These are phyloP conservation scores for Macaria notata DNA, from an alignment of 2,888 invertebrate species.

Conservation along the genomic window DNA sequence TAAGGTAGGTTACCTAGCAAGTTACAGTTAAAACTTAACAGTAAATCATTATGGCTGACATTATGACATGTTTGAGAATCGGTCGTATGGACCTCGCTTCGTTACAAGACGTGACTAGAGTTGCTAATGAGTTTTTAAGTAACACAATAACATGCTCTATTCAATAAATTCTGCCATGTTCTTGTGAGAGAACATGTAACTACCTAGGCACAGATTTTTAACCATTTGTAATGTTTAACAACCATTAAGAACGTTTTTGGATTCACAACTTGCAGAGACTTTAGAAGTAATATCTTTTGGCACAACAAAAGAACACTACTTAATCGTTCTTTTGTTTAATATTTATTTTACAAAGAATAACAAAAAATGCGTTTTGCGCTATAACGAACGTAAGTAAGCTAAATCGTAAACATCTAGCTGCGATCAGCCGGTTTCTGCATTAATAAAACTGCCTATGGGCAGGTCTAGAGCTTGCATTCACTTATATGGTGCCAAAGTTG, in stretches of 20 bases:
- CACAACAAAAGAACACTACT: too few species aligned
- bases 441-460: slow-evolving; percentile 11
- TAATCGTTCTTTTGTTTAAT: too few species aligned
- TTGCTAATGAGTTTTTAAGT: slow-evolving; percentile 51
- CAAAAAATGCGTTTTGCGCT: too few species aligned
- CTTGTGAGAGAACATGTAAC: slow-evolving; percentile 18
- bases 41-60: slow-evolving; percentile 58
- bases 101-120: slow-evolving; percentile 63
- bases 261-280: too few species aligned
- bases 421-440: slow-evolving; percentile 21
- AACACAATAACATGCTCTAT: slow-evolving; percentile 42
- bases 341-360: too few species aligned
- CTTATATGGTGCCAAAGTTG: slow-evolving; percentile 40
- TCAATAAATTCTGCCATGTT: slow-evolving; percentile 38
- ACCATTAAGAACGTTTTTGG: neutral
- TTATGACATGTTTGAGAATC: slow-evolving; percentile 65
- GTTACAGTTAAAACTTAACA: slow-evolving; percentile 45
- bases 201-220: neutral
- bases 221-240: too few species aligned
- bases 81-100: slow-evolving; percentile 62
- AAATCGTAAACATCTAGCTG: slow-evolving; percentile 7
- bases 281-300: too few species aligned
- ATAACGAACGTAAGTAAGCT: too few species aligned
- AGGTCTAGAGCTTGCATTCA: slow-evolving; percentile 28
- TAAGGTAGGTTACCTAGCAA: slow-evolving; percentile 14